Percentiles rank a stretch among this genome's conserved stretches.
phyloP scores from a whole-genome alignment of 2,888 invertebrate genomes.

The Glyphotaelius pellucidus region DNA sequence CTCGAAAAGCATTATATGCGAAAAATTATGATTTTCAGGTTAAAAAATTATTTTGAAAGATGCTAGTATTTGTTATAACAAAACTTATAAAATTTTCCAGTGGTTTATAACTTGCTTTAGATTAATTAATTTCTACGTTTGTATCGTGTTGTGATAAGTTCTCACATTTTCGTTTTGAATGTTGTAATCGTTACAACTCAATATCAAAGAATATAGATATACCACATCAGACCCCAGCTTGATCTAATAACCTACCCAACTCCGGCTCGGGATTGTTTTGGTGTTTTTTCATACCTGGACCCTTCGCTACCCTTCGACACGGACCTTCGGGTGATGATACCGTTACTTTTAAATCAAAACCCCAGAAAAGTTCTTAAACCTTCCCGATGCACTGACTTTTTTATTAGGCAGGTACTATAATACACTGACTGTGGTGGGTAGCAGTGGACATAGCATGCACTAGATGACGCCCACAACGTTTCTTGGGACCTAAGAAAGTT shows the following conservation, averaged over 20 bases:
- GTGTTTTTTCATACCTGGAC: slow-evolving; percentile 21
- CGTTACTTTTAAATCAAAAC: background rate
- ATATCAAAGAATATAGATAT: background rate
- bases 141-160: background rate
- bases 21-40: too few species aligned
- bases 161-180: background rate
- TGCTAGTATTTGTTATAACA: too few species aligned
- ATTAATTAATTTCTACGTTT: too few species aligned
- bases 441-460: background rate
- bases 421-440: background rate
- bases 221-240: background rate
- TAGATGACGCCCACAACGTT: background rate
- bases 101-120: too few species aligned
- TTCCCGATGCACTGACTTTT: background rate
- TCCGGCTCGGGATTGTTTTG: slow-evolving; percentile 2
- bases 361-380: background rate
- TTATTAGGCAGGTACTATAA: background rate
- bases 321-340: background rate
- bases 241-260: background rate
- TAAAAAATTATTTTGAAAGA: too few species aligned
- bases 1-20: too few species aligned
- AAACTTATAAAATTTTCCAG: too few species aligned
- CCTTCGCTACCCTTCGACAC: slow-evolving; percentile 2
- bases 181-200: background rate
- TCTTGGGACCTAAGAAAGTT: background rate